Base-by-base conservation (phyloP, 2,888 invertebrate genomes). In the Zygogramma bicolorata region DNA sequence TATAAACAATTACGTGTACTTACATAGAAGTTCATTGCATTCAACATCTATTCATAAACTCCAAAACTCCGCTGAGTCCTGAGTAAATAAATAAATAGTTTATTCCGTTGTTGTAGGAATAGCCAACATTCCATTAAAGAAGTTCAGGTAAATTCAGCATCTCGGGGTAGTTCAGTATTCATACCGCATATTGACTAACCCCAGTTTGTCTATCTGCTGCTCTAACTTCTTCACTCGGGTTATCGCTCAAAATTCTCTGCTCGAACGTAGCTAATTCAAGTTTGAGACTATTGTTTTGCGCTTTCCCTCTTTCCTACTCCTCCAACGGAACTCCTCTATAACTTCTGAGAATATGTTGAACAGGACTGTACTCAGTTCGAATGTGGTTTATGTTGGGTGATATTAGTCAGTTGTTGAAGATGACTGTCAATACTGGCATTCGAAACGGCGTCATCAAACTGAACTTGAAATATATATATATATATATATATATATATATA, bases 191-290 rank as follows among this genome's bases (percentile, higher is more conserved):
- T 75, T 72, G 69, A 71, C 81, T 80, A 81, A 81, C 82, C 83
- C 81, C 81, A 81, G 80, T 83, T 82, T 81, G 79, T 80, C 81
- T 82, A 77, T 81, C 80, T 80, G 79, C 83, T 81, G 82, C 82
- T 80, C 75, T 81, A 85, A 86, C 84, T 86, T 86, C 86, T 86
- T 86, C 82, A 82, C 83, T 82, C 80, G 81, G 86, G 85, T 85
- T 86, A 86, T 87, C 86, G 86, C 85, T 87, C 86, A 85, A 85
- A 86, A 87, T 87, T 87, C 87, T 85, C 83, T 81, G 81, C 85
- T 86, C 87, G 87, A 86, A 86, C 86, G 86, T 84, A 86, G 85
- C 87, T 87, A 87, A 87, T 87, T 87, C 87, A 87, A 87, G 84
- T 87, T 86, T 84, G 84, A 86, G 85, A 86, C 86, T 84, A 85